A percentile compares a stretch with the other conserved stretches of the same genome.
Evolutionary conservation across 2,113 vertebrate genomes (phyloP).

Genomic region (Peromyscus maniculatus): DNA sequence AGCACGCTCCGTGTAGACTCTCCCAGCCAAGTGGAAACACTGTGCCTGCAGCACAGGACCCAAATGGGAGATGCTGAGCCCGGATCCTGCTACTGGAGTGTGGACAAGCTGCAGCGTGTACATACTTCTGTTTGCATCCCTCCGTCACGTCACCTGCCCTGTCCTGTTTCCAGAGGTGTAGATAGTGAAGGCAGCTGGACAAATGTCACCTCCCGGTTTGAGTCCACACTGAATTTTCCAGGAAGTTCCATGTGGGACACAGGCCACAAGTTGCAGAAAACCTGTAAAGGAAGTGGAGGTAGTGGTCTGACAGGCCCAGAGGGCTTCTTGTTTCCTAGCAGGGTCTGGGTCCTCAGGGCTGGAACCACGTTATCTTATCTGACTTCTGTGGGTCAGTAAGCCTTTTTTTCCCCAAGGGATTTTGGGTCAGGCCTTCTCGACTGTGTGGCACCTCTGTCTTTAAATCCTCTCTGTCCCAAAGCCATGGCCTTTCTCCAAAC

Average conservation of each 20-base stretch:
- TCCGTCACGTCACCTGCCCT: rapidly evolving
- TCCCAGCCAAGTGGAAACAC: not conserved
- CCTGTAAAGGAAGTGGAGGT: too few relatives aligned
- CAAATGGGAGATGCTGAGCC: not conserved
- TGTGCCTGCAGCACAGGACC: not conserved
- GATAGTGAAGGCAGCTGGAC: rapidly evolving
- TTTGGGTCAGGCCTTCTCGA: not conserved
- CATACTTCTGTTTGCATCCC: not conserved
- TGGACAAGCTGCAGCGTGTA: rapidly evolving
- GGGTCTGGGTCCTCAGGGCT: not conserved
- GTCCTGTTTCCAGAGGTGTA: not conserved
- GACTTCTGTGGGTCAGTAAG: not conserved
- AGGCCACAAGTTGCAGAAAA: not conserved
- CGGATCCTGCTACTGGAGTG: rapidly evolving
- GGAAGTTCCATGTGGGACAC: not conserved
- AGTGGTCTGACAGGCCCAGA: not conserved
- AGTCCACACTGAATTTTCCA: not conserved
- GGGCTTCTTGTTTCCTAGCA: rapidly evolving
- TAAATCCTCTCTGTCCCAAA: not conserved
- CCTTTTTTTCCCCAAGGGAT: not conserved
- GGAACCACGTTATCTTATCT: not conserved
- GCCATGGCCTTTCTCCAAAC: not conserved
- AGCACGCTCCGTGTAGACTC: rapidly evolving
- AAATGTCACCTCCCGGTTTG: not conserved
- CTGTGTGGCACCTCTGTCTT: not conserved